Conservation (phyloP, 1,140 invertebrate genomes). For the Apocrypta bakeri region DNA sequence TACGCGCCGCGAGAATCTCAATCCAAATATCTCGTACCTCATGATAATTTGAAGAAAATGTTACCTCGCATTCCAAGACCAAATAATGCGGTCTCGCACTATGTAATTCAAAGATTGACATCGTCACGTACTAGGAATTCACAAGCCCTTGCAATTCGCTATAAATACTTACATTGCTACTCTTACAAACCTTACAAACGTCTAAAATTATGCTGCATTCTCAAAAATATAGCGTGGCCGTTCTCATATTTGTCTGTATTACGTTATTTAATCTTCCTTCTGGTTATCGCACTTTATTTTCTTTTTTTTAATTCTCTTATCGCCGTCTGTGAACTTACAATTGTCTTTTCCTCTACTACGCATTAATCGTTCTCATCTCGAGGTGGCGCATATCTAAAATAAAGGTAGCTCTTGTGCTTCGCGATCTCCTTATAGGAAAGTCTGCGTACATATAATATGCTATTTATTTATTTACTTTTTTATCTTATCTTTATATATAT, state of each 20-base stretch:
- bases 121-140: conserved; percentile 55
- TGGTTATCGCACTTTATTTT: conserved; percentile 49
- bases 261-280: background rate
- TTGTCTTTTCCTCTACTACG: background rate
- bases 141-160: conserved; percentile 59
- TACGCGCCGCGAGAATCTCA: background rate
- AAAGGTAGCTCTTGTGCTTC: conserved; percentile 48
- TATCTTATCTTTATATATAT: conserved; percentile 40
- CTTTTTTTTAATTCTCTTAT: conserved; percentile 10
- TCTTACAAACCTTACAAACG: conserved; percentile 73
- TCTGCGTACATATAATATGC: conserved; percentile 40
- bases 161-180: conserved; percentile 64
- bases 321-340: background rate
- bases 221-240: conserved; percentile 73
- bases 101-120: conserved; percentile 46
- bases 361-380: conserved; percentile 18
- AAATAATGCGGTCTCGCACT: background rate
- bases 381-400: conserved; percentile 47
- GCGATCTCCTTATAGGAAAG: conserved; percentile 28
- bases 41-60: background rate
- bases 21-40: background rate
- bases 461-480: conserved; percentile 36
- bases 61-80: background rate
- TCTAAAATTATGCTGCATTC: conserved; percentile 72
- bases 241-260: conserved; percentile 54